Percentiles rank a stretch among this genome's conserved stretches.
These are phyloP conservation scores for Eulithis testata DNA, from an alignment of 2,888 invertebrate species.

Conservation along the genomic window DNA sequence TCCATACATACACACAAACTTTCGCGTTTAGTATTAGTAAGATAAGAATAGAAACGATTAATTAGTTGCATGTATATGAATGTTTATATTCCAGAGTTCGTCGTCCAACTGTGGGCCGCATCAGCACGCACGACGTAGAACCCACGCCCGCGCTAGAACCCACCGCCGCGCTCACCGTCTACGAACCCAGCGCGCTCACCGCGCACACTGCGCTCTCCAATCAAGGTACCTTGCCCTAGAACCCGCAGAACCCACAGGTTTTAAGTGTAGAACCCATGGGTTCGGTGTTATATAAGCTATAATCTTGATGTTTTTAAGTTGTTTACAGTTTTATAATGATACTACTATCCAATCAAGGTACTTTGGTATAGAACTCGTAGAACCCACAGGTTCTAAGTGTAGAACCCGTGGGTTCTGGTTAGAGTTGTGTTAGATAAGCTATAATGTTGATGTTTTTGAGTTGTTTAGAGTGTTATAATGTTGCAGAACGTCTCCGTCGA, in stretches of 20 bases:
- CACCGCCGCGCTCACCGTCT: slow-evolving; percentile 51
- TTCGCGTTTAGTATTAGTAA: too few relatives aligned
- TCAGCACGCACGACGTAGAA: slow-evolving; percentile 54
- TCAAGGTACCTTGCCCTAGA: slow-evolving; percentile 49
- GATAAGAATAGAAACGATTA: too few relatives aligned
- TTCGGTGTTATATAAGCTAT: neutral
- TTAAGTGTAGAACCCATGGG: too few relatives aligned
- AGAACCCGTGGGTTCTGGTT: neutral
- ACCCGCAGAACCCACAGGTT: too few relatives aligned
- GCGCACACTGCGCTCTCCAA: slow-evolving; percentile 53
- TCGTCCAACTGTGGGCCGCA: slow-evolving; percentile 60
- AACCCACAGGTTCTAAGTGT: too few relatives aligned
- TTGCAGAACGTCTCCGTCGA: slow-evolving; percentile 70
- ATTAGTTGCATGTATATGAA: too few relatives aligned
- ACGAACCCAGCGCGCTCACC: slow-evolving; percentile 38
- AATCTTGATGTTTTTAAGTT: too few relatives aligned
- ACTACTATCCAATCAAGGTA: too few relatives aligned
- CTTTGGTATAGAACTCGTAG: too few relatives aligned
- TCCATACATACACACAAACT: too few relatives aligned
- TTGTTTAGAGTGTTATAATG: neutral
- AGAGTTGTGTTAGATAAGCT: neutral
- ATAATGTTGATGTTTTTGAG: too few relatives aligned
- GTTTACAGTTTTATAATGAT: neutral
- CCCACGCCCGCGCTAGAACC: slow-evolving; percentile 50
- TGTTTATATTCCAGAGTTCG: slow-evolving; percentile 49